Evolutionary conservation across 2,888 invertebrate species (phyloP).

Genomic region (Polyommatus iphigenia): DNA sequence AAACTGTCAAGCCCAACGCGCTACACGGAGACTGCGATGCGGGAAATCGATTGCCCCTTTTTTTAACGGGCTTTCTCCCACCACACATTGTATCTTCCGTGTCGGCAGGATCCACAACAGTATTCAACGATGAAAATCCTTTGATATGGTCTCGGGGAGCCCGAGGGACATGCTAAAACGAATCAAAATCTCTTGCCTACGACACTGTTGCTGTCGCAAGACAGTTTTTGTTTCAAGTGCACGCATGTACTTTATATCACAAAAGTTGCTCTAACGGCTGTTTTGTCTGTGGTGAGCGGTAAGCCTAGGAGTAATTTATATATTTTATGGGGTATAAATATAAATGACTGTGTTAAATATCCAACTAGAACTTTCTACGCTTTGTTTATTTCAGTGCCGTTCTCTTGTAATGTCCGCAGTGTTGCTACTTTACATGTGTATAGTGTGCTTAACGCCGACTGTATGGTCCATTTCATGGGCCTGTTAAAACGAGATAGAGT

Average conservation of each 20-base stretch:
- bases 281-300: constrained; percentile 36
- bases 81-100: no score
- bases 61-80: no score
- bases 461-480: neutral
- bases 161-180: no score
- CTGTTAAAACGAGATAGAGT: neutral
- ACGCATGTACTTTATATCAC: neutral
- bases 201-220: no score
- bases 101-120: no score
- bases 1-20: no score
- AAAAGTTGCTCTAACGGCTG: constrained; percentile 39
- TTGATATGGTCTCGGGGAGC: no score
- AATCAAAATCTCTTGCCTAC: no score
- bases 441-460: neutral
- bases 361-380: constrained; percentile 20
- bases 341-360: neutral
- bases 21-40: no score
- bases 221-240: neutral
- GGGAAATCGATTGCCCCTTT: no score
- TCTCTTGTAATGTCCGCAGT: constrained; percentile 45
- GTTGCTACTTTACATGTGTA: constrained; percentile 32
- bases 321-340: constrained; percentile 16
- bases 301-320: constrained; percentile 39
- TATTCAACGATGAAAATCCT: no score
- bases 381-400: constrained; percentile 45